phyloP scores from a whole-genome alignment of 1,140 invertebrate genomes.

The Andricus grossulariae region DNA sequence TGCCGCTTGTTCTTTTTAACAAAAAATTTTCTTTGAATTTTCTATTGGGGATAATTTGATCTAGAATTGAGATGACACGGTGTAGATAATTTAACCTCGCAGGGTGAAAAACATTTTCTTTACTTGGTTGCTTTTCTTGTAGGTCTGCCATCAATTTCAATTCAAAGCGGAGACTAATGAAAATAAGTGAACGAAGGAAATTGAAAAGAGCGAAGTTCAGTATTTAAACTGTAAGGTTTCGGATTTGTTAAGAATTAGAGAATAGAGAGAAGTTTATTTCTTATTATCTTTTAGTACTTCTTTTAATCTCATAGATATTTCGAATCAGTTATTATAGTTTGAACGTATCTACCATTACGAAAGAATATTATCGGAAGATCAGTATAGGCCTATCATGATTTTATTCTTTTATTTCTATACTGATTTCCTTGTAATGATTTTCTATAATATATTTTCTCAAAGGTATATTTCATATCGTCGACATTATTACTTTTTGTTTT shows the following conservation, averaged over 20 bases:
- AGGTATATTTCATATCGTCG: too few species aligned
- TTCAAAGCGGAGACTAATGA: slow-evolving; percentile 14
- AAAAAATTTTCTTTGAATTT: neutral
- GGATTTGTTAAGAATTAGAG: too few species aligned
- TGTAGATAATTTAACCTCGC: neutral
- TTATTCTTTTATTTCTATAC: too few species aligned
- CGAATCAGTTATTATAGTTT: too few species aligned
- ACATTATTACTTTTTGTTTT: too few species aligned
- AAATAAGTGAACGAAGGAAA: slow-evolving; percentile 11
- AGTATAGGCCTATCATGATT: too few species aligned
- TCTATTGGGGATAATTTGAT: slow-evolving; percentile 3
- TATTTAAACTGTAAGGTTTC: neutral
- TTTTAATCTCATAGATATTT: neutral
- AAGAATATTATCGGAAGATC: too few species aligned
- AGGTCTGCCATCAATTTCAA: slow-evolving; percentile 11
- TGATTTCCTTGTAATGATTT: too few species aligned
- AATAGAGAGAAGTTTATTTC: too few species aligned
- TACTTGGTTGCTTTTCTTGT: neutral
- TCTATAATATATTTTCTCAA: too few species aligned
- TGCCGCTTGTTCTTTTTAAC: neutral
- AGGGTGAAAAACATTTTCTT: neutral
- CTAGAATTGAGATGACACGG: slow-evolving; percentile 7
- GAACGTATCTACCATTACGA: too few species aligned
- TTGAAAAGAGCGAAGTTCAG: neutral
- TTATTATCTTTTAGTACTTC: neutral